Evolutionary conservation across 2,113 vertebrate genomes (phyloP), one percentile per base, ranked within the genome.

Genomic region (Anolis carolinensis): DNA sequence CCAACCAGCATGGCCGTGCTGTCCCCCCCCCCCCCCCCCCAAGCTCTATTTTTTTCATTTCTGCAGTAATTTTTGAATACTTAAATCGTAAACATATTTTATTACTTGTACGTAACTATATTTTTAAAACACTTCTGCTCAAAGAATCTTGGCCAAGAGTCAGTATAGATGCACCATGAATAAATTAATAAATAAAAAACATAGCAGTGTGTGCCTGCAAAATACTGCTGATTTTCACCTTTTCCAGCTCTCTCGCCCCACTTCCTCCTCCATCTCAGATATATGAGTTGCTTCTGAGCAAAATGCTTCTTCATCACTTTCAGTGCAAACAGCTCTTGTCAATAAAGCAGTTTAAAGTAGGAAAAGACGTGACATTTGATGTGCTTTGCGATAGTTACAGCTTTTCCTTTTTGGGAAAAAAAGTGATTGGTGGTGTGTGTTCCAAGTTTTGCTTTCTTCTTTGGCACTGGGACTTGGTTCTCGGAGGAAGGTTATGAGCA

Each of bases 401-500:
- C 50, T 72, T 55, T 36, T 3, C 25, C 27, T 86, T 20, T 87
- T 84, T 14, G 14, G 39, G 11, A 16, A 59, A 59, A 59, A 59
- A 59, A 59, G 55, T 68, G 30, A 68, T 7, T 68, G 65, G 65
- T 27, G 65, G 25, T 30, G 27, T 68, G 65, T 89, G 65, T 88
- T 91, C 89, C 90, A 89, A 89, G n/a, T 82, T 83, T 88, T 86
- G 68, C 82, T 88, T 82, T 82, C 86, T 67, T 30, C 39, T 23
- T 76, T 83, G 91, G 86, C 87, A 71, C 79, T 77, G 78, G 36
- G 6, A 30, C 62, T 68, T 85, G 82, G 84, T 82, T 67, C 90
- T 80, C 84, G 90, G 84, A 86, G 13, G 70, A 21, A 83, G 27
- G 6, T 39, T 83, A 10, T 25, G n/a, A 52, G 50, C 13, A 74